Percentiles rank a stretch among this genome's conserved stretches.
Conservation (phyloP, 2,113 vertebrate species). For the Pitta sordida region DNA sequence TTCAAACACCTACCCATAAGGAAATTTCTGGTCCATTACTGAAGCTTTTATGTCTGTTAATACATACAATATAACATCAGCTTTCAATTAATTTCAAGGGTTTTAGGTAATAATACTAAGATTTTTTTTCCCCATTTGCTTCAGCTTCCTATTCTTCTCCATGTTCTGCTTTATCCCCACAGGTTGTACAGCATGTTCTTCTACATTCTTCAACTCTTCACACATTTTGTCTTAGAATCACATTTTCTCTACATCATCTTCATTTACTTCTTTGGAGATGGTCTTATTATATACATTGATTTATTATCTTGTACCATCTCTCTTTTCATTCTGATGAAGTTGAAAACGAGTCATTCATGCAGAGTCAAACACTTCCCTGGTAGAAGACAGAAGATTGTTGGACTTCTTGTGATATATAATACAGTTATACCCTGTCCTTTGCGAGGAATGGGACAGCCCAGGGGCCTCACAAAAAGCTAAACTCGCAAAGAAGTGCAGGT, state of each 20-base stretch:
- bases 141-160: neutral
- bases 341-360: neutral
- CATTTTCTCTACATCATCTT: neutral
- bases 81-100: neutral
- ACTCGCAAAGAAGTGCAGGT: too few relatives aligned
- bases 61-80: neutral
- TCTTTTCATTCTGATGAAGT: neutral
- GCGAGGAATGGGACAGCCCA: too few relatives aligned
- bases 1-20: neutral
- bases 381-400: neutral
- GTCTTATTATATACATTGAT: neutral
- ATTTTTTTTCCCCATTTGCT: neutral
- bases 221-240: neutral
- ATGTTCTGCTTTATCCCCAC: neutral
- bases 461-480: too few relatives aligned
- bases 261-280: neutral
- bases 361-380: neutral
- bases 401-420: neutral
- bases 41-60: neutral
- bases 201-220: neutral
- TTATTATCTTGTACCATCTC: neutral
- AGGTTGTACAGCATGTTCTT: neutral
- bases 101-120: neutral
- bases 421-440: too few relatives aligned
- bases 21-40: neutral